Evolutionary conservation across 2,797 vertebrate genomes (phyloP).

Genomic region (Rhinophrynus dorsalis): DNA sequence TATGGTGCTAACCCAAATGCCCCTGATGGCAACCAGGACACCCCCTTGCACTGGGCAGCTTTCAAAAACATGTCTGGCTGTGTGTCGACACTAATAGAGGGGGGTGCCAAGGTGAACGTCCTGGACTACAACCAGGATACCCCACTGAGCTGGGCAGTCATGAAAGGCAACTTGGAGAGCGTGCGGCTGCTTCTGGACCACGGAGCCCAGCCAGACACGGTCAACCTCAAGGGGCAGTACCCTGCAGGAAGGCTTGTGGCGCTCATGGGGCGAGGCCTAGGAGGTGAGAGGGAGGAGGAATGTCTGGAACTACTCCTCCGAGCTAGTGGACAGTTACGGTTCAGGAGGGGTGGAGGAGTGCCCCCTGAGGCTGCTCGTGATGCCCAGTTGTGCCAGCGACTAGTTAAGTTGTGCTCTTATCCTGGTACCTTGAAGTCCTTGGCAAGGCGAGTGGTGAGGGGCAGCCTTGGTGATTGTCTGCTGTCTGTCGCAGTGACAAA

Average conservation of each 20-base stretch:
- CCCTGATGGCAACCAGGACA: constrained; percentile 92
- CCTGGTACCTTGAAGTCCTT: constrained; percentile 83
- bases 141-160: constrained; percentile 94
- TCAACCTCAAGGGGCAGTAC: constrained; percentile 91
- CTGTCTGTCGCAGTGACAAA: constrained; percentile 86
- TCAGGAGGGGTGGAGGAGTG: constrained; percentile 81
- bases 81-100: constrained; percentile 85
- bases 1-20: constrained; percentile 89
- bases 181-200: constrained; percentile 90
- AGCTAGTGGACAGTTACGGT: constrained; percentile 84
- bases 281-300: constrained; percentile 88
- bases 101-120: constrained; percentile 82
- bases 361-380: constrained; percentile 88
- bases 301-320: constrained; percentile 88
- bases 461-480: constrained; percentile 83
- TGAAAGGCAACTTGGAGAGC: constrained; percentile 95
- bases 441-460: constrained; percentile 82
- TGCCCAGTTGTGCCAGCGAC: constrained; percentile 83
- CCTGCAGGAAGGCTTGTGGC: constrained; percentile 89
- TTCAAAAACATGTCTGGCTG: constrained; percentile 95
- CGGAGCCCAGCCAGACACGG: constrained; percentile 86
- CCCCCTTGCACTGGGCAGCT: constrained; percentile 94
- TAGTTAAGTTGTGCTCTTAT: constrained; percentile 80
- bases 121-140: constrained; percentile 94
- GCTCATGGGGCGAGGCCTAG: constrained; percentile 85